Base-by-base conservation (phyloP, 2,888 invertebrate genomes). In the Acrocera orbiculus region DNA sequence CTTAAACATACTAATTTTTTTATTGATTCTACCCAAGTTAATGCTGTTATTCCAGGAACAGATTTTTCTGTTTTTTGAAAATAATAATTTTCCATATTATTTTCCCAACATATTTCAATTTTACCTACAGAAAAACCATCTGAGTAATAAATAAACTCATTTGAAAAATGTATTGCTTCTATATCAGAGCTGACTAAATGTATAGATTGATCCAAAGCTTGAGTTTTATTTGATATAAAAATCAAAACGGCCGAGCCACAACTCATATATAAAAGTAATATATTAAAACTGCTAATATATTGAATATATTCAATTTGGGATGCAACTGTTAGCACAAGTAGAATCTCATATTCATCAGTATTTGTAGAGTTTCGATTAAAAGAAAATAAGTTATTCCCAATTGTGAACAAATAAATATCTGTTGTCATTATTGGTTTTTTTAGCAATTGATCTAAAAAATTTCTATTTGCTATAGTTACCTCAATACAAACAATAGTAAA, bases 231-330 rank as follows among this genome's bases (percentile, higher is more conserved):
- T 2, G 56, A 58, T 27, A 48, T 34, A 36, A 49, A 58, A 52
- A 54, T 54, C 10, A 58, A 49, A 32, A 57, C 58, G 20, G 58
- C 46, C 15, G 46, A 49, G 8, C 58, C 57, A 32, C 49, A 53
- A 30, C 42, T 46, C 0, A 57, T 43, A 16, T 49, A 49, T 10
- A 58, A 38, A 10, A 58, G 30, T 6, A 53, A 43, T 3, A 54
- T 39, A 29, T 49, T 50, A 1, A 40, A 46, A 15, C 30, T 24
- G 3, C 16, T 16, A 8, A 38, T 10, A n/a, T 34, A 38, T n/a
- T 23, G 19, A 9, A 40, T 34, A 4, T 10, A 24, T 11, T 35
- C 26, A 8, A 40, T 40, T 27, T 33, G 25, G 2, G 36, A 33
- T 8, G 38, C 9, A 7, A 37, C 24, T 1, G 38, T 37, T 10